phyloP scores from a whole-genome alignment of 2,797 vertebrate species.

The Distichodus sexfasciatus region DNA sequence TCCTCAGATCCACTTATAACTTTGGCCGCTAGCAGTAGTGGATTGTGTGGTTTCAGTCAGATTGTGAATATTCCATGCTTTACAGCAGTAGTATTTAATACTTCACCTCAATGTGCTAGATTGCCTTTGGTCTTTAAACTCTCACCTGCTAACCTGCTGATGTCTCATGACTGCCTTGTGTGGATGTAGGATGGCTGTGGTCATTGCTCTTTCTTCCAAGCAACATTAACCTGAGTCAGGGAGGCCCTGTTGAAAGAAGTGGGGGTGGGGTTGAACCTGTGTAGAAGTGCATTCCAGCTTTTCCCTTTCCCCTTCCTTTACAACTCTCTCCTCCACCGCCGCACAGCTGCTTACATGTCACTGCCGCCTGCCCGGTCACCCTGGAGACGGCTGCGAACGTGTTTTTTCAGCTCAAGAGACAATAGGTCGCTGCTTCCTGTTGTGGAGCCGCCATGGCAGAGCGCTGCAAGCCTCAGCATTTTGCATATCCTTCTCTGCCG shows the following conservation, averaged over 20 bases:
- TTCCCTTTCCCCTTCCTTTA: slow-evolving; percentile 36
- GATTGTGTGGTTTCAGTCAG: slow-evolving; percentile 30
- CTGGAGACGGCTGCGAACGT: slow-evolving; percentile 60
- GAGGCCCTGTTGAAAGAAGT: not conserved
- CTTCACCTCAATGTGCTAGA: slow-evolving; percentile 41
- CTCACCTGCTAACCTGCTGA: slow-evolving; percentile 61
- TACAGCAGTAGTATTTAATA: slow-evolving; percentile 43
- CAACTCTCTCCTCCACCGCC: slow-evolving; percentile 47
- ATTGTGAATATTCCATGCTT: slow-evolving; percentile 16
- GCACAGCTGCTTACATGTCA: slow-evolving; percentile 64
- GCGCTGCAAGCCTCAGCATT: slow-evolving; percentile 76
- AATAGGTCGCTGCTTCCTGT: slow-evolving; percentile 77
- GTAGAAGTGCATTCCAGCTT: not conserved
- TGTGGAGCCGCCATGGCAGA: slow-evolving; percentile 60
- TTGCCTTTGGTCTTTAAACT: slow-evolving; percentile 66
- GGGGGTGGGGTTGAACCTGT: not conserved
- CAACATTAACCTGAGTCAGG: not conserved
- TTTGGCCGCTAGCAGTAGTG: not conserved
- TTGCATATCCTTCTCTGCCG: slow-evolving; percentile 72
- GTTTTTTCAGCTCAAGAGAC: slow-evolving; percentile 72
- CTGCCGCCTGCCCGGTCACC: slow-evolving; percentile 57
- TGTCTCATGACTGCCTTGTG: slow-evolving; percentile 64
- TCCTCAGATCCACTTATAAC: no score
- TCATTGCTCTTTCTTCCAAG: slow-evolving; percentile 60
- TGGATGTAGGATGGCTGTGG: slow-evolving; percentile 61